Percentiles rank a stretch among this genome's conserved stretches.
These are phyloP conservation scores for Cladopsammia gracilis DNA, from an alignment of 64 coral and sea anemone genomes.

Conservation along the genomic window DNA sequence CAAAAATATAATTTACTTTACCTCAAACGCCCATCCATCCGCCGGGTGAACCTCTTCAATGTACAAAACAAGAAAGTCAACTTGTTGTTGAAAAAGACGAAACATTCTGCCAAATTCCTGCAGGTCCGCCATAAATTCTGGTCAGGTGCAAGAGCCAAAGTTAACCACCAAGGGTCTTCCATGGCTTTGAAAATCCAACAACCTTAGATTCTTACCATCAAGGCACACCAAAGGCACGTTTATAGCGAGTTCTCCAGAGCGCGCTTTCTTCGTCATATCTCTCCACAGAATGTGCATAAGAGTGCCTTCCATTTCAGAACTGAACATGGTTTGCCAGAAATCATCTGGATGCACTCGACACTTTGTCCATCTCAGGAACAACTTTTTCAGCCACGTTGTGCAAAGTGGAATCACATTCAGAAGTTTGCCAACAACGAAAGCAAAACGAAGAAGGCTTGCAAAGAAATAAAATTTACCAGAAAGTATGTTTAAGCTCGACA, in stretches of 20 bases:
- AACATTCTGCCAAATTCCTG: slow-evolving; percentile 50
- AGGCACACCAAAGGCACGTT: slow-evolving; percentile 71
- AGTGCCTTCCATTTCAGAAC: slow-evolving; percentile 60
- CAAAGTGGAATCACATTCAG: slow-evolving; percentile 9
- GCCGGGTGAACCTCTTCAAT: slow-evolving; percentile 82
- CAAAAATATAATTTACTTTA: background rate
- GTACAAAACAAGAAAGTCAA: slow-evolving; percentile 82
- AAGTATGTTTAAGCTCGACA: background rate
- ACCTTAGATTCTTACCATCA: slow-evolving; percentile 53
- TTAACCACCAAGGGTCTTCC: slow-evolving; percentile 75
- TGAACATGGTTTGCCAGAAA: slow-evolving; percentile 80
- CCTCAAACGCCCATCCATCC: slow-evolving; percentile 86
- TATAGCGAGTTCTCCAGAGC: slow-evolving; percentile 14
- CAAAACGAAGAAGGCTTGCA: slow-evolving; percentile 5
- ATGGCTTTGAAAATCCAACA: slow-evolving; percentile 60
- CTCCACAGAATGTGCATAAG: slow-evolving; percentile 28
- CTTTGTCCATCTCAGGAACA: slow-evolving; percentile 13
- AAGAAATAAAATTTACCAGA: background rate
- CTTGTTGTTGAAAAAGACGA: slow-evolving; percentile 36
- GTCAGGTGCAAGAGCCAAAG: slow-evolving; percentile 80
- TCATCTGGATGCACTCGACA: slow-evolving; percentile 33
- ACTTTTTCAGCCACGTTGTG: background rate
- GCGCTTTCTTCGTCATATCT: background rate
- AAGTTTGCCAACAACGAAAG: background rate
- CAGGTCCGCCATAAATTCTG: slow-evolving; percentile 75